Percentiles rank a stretch among this genome's conserved stretches.
Conservation (phyloP, 2,113 vertebrate species). For the Trematomus loennbergii region DNA sequence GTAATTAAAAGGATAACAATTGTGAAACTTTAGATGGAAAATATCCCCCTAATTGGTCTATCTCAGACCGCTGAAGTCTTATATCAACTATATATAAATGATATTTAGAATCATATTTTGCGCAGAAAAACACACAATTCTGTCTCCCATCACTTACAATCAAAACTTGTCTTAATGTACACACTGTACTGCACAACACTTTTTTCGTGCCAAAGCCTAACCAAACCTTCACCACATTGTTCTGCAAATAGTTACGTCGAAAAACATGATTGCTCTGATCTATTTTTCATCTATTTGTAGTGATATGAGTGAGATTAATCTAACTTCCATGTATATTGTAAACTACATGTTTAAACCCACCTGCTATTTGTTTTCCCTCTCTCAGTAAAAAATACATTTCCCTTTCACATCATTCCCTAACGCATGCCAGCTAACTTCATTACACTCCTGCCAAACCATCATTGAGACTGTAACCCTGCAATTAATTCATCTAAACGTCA, state of each 20-base stretch:
- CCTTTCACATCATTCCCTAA: slow-evolving; percentile 18
- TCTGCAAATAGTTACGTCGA: not conserved
- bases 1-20: not conserved
- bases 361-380: slow-evolving; percentile 27
- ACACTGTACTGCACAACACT: too few relatives aligned
- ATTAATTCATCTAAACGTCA: slow-evolving; percentile 61
- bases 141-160: not conserved
- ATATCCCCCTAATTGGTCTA: too few relatives aligned
- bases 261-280: not conserved
- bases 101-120: too few relatives aligned
- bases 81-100: too few relatives aligned
- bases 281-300: slow-evolving; percentile 14
- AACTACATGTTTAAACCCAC: slow-evolving; percentile 28
- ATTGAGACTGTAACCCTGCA: slow-evolving; percentile 45
- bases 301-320: slow-evolving; percentile 24
- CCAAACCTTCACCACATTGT: not conserved
- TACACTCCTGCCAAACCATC: slow-evolving; percentile 58
- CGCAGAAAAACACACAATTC: too few relatives aligned
- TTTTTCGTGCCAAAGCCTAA: not conserved
- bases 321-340: slow-evolving; percentile 6
- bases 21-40: too few relatives aligned
- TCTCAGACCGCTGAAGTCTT: too few relatives aligned
- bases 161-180: too few relatives aligned
- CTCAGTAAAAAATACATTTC: slow-evolving; percentile 33
- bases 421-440: slow-evolving; percentile 55